A percentile compares a stretch with the other conserved stretches of the same genome.
Evolutionary conservation across 2,797 vertebrate species (phyloP).

Genomic region (Malacoctenus gilli): DNA sequence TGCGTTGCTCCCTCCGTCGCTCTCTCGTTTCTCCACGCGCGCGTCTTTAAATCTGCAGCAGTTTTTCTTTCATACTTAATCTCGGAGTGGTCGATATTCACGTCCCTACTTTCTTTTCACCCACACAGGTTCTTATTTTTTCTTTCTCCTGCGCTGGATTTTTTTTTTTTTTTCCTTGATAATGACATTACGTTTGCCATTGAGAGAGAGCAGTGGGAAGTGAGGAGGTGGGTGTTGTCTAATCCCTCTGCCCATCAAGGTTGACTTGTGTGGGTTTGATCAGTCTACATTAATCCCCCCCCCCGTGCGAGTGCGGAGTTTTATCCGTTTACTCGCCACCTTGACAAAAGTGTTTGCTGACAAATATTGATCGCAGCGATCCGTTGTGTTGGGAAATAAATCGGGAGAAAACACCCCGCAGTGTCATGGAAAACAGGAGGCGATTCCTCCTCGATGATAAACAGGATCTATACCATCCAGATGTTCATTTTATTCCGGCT

Average conservation of each 20-base stretch:
- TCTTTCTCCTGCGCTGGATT: constrained; percentile 38
- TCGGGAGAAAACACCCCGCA: constrained; percentile 9
- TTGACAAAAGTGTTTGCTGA: constrained; percentile 33
- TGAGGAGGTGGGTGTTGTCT: constrained; percentile 53
- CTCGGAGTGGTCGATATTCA: constrained; percentile 38
- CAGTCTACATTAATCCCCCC: constrained; percentile 57
- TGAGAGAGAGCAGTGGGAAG: constrained; percentile 46
- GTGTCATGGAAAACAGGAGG: constrained; percentile 5
- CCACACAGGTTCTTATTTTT: constrained; percentile 42
- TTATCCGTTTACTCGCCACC: constrained; percentile 48
- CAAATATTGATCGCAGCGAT: constrained; percentile 52
- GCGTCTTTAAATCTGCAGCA: constrained; percentile 8
- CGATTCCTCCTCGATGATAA: constrained; percentile 24
- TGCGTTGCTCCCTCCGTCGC: constrained; percentile 8
- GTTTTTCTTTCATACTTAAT: constrained; percentile 31
- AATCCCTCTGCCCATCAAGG: constrained; percentile 60
- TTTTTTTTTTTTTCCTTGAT: constrained; percentile 34
- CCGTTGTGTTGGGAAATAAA: constrained; percentile 21
- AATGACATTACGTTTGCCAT: constrained; percentile 49
- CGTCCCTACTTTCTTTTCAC: constrained; percentile 33
- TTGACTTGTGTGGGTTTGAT: constrained; percentile 61
- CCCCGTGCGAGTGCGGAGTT: constrained; percentile 34
- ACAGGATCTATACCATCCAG: constrained; percentile 41
- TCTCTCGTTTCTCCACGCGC: not conserved
- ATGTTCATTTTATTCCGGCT: constrained; percentile 49